These are phyloP conservation scores for Choristoneura fumiferana DNA, from an alignment of 1,140 invertebrate genomes.

Conservation along the genomic window DNA sequence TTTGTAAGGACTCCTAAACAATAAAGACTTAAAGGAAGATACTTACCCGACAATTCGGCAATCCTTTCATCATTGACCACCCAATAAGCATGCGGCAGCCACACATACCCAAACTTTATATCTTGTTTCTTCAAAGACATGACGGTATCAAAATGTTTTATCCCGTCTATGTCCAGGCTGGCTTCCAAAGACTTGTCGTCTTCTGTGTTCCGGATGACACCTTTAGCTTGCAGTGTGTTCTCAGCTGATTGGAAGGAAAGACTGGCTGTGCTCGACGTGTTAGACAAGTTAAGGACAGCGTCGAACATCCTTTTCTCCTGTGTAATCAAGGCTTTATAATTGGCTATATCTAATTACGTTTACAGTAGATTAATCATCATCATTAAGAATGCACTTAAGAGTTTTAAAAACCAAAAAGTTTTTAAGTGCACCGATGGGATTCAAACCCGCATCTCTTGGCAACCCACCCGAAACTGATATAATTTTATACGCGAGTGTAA, in stretches of 20 bases:
- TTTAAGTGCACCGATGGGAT: too few species aligned
- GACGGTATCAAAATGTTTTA: slow-evolving; percentile 83
- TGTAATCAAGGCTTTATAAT: slow-evolving; percentile 13
- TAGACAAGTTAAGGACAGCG: slow-evolving; percentile 52
- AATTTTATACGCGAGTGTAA: too few species aligned
- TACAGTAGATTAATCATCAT: too few species aligned
- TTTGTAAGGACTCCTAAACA: not conserved
- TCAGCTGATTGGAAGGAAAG: slow-evolving; percentile 81
- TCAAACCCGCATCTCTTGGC: too few species aligned
- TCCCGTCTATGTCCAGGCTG: slow-evolving; percentile 83
- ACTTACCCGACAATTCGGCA: slow-evolving; percentile 82
- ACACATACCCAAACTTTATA: slow-evolving; percentile 81
- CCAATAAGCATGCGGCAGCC: slow-evolving; percentile 82
- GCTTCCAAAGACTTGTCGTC: slow-evolving; percentile 83
- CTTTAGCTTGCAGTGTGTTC: slow-evolving; percentile 81
- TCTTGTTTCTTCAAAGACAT: slow-evolving; percentile 72
- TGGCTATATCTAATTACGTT: too few species aligned
- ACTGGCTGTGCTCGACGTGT: slow-evolving; percentile 64
- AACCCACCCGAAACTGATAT: too few species aligned
- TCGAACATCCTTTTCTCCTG: slow-evolving; percentile 74
- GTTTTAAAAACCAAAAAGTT: too few species aligned
- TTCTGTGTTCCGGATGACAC: slow-evolving; percentile 82
- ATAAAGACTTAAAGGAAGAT: slow-evolving; percentile 4
- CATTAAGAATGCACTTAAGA: too few species aligned
- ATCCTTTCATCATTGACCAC: slow-evolving; percentile 83